Conservation (phyloP, 2,113 vertebrate genomes). For the Tursiops truncatus region DNA sequence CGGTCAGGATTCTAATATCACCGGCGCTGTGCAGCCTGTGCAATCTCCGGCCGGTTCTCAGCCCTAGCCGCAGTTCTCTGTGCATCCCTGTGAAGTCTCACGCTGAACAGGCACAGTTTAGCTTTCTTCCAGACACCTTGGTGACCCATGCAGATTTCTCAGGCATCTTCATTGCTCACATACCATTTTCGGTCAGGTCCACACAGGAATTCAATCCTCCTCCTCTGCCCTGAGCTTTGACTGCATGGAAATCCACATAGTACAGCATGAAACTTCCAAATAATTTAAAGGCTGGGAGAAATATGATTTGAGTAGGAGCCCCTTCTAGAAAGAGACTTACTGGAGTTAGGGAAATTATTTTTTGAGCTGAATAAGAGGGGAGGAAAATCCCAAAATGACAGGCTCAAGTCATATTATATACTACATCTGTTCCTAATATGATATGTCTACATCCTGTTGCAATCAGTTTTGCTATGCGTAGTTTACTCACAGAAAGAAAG, state of each 20-base stretch:
- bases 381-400: background rate
- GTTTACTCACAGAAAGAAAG: background rate
- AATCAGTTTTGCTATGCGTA: background rate
- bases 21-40: rapidly evolving
- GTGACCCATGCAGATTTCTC: background rate
- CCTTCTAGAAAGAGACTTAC: background rate
- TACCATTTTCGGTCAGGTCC: background rate
- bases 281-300: background rate
- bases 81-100: background rate
- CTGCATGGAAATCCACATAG: background rate
- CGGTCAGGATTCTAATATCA: background rate
- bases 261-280: background rate
- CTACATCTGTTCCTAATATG: background rate
- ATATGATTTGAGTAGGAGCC: background rate
- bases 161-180: background rate
- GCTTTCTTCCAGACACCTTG: background rate
- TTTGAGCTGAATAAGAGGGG: background rate
- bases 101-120: background rate
- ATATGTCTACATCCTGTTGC: background rate
- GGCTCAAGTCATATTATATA: background rate
- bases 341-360: background rate
- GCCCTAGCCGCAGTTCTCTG: background rate
- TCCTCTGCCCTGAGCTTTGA: background rate
- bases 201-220: background rate
- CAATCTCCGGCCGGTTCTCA: background rate